Percentiles rank a stretch among this genome's conserved stretches.
Evolutionary conservation across 1,140 invertebrate genomes (phyloP).

Genomic region (Diuraphis noxia): DNA sequence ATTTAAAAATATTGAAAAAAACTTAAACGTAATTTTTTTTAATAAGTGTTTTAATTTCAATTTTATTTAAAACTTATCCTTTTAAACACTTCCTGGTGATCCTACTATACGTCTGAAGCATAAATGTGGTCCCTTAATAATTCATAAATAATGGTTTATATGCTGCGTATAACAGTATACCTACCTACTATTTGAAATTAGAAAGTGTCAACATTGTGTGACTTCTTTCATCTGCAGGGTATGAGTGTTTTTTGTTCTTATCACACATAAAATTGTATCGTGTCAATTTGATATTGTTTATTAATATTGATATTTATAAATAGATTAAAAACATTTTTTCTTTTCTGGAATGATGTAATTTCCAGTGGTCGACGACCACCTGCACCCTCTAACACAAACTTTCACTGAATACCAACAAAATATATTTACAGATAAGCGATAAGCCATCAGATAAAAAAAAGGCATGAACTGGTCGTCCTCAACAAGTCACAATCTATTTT

Average conservation of each 20-base stretch:
- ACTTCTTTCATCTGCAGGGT: neutral
- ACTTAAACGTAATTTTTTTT: too few relatives aligned
- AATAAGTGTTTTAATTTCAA: too few relatives aligned
- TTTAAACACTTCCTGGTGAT: too few relatives aligned
- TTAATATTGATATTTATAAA: neutral
- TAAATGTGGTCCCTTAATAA: neutral
- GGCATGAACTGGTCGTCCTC: neutral
- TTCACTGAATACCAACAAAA: neutral
- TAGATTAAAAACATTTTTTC: neutral
- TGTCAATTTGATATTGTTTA: neutral
- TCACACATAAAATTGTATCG: neutral
- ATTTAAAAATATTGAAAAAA: too few relatives aligned
- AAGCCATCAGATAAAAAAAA: neutral
- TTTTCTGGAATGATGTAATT: neutral
- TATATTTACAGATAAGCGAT: neutral
- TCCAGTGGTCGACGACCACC: neutral
- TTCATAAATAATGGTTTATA: neutral
- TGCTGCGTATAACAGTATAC: neutral
- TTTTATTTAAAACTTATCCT: too few relatives aligned
- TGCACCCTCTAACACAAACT: neutral
- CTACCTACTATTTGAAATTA: too few relatives aligned
- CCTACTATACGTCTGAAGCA: neutral
- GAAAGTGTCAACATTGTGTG: neutral
- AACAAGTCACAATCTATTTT: neutral
- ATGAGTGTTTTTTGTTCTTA: neutral